Base-by-base conservation (phyloP, 2,888 invertebrate genomes). In the Urechis unicinctus region DNA sequence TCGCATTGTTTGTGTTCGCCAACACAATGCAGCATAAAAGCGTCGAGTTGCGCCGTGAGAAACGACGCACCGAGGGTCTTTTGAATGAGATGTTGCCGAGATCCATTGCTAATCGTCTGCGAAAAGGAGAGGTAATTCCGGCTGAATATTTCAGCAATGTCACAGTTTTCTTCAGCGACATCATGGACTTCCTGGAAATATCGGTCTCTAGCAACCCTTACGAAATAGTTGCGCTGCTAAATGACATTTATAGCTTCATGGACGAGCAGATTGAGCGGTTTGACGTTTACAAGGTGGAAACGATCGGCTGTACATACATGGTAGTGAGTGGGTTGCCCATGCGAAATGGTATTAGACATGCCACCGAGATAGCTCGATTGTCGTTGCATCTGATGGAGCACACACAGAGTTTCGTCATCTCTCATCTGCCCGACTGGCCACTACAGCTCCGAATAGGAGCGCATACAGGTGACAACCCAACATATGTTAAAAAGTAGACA, bases 201-300 rank as follows among this genome's bases (percentile, higher is more conserved):
- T 51, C 51, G 6, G 42, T 50, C 2, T 28, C 21, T 24, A 56
- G 56, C 29, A 52, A 51, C 26, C 56, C 56, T 1, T 22, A 43
- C 2, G 52, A 52, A n/a, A 45, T 52, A 3, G 52, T 52, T 28
- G 28, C 25, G 9, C 31, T 52, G 13, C 45, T 52, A 2, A 52
- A 52, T 22, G 52, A 45, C 43, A 43, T 52, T 2, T 52, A 52
- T 30, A 17, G 30, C 13, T 45, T 52, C 44, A 52, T 52, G 44
- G 52, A 52, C 45, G 21, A 17, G 13, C 52, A 45, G 13, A 21
- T 52, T 26, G 44, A 52, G 31, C 45, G 52, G 2, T 52, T 43
- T 45, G 52, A 52, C 25, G 52, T 52, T n/a, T 52, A 52, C 29
- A 52, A 53, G 41, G 53, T 53, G 46, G 53, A 53, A 45, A 53